Conservation (phyloP, 2,888 invertebrate genomes). For the Drosophila mimica region DNA sequence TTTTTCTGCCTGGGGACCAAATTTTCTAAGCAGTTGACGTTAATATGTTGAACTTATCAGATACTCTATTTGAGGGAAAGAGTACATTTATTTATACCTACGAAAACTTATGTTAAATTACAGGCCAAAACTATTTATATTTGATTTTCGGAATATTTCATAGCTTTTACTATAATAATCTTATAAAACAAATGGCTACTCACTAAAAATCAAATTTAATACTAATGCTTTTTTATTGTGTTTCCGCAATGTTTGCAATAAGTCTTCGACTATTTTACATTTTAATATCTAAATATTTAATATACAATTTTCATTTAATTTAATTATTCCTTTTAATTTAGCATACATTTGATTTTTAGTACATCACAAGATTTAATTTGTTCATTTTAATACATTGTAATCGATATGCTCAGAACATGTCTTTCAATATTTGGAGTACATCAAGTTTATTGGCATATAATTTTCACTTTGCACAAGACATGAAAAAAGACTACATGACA, state of each 20-base stretch:
- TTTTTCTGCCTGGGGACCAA: conserved; percentile 41
- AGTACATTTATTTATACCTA: not conserved
- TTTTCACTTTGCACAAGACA: not conserved
- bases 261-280: not conserved
- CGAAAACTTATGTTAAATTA: not conserved
- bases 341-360: too few species aligned
- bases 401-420: too few species aligned
- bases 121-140: not conserved
- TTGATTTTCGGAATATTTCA: not conserved
- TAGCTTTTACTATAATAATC: not conserved
- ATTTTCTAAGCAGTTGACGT: conserved; percentile 39
- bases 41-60: conserved; percentile 13
- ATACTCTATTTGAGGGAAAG: conserved; percentile 9
- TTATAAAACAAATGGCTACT: too few species aligned
- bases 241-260: too few species aligned
- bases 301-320: not conserved
- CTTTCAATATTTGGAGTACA: too few species aligned
- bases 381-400: too few species aligned
- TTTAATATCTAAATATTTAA: not conserved
- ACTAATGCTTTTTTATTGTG: too few species aligned
- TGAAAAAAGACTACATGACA: not conserved
- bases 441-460: not conserved
- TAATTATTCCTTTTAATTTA: not conserved
- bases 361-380: not conserved
- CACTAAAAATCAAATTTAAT: too few species aligned